Percentiles rank a stretch among this genome's conserved stretches.
phyloP scores from a whole-genome alignment of 2,888 invertebrate genomes.

The Xiphydria camelus region DNA sequence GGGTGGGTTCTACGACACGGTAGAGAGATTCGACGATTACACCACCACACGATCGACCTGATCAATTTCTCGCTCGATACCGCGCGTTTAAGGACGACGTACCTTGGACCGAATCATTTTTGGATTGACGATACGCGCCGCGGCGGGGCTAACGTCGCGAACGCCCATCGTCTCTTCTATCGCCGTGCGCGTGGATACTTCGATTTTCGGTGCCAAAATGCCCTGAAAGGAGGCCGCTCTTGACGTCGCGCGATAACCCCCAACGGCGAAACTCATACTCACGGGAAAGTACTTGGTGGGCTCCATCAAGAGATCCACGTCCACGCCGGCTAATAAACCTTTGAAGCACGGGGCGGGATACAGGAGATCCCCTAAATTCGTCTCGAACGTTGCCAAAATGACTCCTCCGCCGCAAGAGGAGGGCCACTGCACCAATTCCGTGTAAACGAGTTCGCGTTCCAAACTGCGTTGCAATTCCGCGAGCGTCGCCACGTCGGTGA shows the following conservation, averaged over 20 bases:
- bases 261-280: no score
- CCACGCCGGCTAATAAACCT: slow-evolving; percentile 63
- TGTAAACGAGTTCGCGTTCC: slow-evolving; percentile 66
- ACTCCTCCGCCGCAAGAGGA: slow-evolving; percentile 52
- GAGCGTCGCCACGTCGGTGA: slow-evolving; percentile 55
- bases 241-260: no score
- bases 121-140: slow-evolving; percentile 51
- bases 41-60: no score
- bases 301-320: slow-evolving; percentile 71
- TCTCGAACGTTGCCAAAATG: slow-evolving; percentile 68
- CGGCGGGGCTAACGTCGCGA: slow-evolving; percentile 27
- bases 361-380: slow-evolving; percentile 66
- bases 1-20: slow-evolving; percentile 33
- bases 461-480: slow-evolving; percentile 58
- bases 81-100: slow-evolving; percentile 5
- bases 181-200: slow-evolving; percentile 69
- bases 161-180: slow-evolving; percentile 64
- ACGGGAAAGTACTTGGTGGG: slow-evolving; percentile 70
- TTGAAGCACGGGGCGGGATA: slow-evolving; percentile 64
- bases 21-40: no score
- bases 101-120: slow-evolving; percentile 56
- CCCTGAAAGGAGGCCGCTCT: slow-evolving; percentile 60
- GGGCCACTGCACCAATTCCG: slow-evolving; percentile 69
- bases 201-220: slow-evolving; percentile 72
- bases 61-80: no score